Evolutionary conservation across 2,113 vertebrate genomes (phyloP).

Genomic region (Silurus asotus): DNA sequence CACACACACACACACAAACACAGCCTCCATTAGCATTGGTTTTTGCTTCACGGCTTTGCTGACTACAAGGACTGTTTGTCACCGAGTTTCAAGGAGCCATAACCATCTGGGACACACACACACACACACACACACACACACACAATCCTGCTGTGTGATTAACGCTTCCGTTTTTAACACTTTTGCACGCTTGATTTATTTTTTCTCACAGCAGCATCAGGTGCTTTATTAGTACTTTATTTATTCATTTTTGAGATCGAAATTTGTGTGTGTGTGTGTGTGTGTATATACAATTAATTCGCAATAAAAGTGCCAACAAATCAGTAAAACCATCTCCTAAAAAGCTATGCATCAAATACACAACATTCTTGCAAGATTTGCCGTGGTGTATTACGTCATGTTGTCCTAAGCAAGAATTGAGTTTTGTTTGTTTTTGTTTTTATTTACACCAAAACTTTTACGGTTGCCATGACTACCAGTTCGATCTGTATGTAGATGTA

Average conservation of each 20-base stretch:
- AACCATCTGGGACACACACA: constrained; percentile 48
- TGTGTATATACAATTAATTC: too few relatives aligned
- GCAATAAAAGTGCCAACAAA: constrained; percentile 4
- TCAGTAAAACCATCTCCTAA: background rate
- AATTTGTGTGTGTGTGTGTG: too few relatives aligned
- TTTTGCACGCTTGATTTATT: background rate
- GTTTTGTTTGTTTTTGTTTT: too few relatives aligned
- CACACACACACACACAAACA: background rate
- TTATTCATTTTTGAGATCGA: too few relatives aligned
- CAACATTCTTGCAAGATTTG: background rate
- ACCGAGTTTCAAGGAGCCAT: constrained; percentile 54
- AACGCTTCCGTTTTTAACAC: background rate
- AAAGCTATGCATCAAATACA: constrained; percentile 5
- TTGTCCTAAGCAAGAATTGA: background rate
- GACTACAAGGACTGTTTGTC: constrained; percentile 46
- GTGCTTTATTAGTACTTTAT: background rate
- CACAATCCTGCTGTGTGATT: background rate
- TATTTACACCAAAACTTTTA: too few relatives aligned
- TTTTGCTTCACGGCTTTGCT: constrained; percentile 8
- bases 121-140: background rate
- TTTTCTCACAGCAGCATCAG: background rate
- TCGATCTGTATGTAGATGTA: too few relatives aligned
- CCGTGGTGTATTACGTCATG: background rate
- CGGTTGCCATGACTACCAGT: too few relatives aligned
- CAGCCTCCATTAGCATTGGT: constrained; percentile 42